Percentiles rank a stretch among this genome's conserved stretches.
These are phyloP conservation scores for Cephalopterus ornatus DNA, from an alignment of 2,113 vertebrate genomes.

Conservation along the genomic window DNA sequence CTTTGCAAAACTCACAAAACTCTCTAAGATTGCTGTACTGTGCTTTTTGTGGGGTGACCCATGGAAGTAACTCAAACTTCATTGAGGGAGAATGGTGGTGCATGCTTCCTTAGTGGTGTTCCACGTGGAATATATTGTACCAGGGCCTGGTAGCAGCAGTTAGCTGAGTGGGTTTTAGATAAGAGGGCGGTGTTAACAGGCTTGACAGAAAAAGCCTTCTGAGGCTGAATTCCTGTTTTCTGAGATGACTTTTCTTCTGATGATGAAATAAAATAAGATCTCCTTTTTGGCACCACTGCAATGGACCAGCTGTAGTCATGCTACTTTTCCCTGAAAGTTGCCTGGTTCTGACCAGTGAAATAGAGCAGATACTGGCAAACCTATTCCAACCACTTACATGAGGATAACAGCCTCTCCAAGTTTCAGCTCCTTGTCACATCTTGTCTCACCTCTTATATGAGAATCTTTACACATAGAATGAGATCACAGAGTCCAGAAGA, in stretches of 20 bases:
- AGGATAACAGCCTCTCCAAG: background rate
- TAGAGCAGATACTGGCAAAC: background rate
- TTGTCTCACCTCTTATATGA: background rate
- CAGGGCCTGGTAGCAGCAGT: background rate
- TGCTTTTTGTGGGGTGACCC: background rate
- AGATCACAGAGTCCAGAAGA: background rate
- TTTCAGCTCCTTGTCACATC: background rate
- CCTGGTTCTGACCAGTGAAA: background rate
- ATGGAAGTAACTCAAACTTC: background rate
- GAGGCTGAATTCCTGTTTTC: background rate
- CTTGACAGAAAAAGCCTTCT: background rate
- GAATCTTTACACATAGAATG: background rate
- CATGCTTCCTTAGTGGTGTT: background rate
- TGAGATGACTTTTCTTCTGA: background rate
- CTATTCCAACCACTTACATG: background rate
- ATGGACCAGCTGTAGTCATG: background rate
- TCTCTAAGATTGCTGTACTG: background rate
- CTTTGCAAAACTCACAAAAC: background rate
- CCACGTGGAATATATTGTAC: background rate
- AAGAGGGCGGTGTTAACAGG: background rate
- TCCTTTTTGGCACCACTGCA: background rate
- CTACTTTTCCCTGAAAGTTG: background rate
- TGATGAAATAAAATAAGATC: background rate
- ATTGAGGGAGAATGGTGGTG: fast-evolving
- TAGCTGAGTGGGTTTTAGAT: background rate